Base-by-base conservation (phyloP, 2,888 invertebrate genomes). In the Notodonta ziczac region DNA sequence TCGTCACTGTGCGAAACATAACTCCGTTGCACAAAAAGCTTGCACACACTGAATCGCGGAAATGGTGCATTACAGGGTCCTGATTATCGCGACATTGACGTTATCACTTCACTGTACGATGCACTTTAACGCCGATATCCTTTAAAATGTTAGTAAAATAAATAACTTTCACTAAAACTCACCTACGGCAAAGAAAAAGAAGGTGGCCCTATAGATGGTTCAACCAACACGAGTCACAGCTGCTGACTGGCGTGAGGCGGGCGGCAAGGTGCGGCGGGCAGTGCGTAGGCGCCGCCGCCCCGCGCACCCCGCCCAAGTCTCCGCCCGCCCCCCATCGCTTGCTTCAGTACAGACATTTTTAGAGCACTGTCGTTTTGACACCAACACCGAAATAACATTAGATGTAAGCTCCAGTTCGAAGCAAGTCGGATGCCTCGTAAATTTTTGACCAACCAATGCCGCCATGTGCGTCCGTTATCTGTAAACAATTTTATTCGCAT, bases 171-270 rank as follows among this genome's bases (percentile, higher is more conserved):
- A 85, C 87, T 73, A 79, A 77, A 83, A 93, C 93, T 93, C 92
- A 93, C 93, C 93, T 91, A 93, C 84, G 84, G 83, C 76, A 90
- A 86, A 87, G 88, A 90, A 84, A 92, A 90, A 90, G 89, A 86
- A 83, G 91, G 88, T 90, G 92, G 93, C 93, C 92, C 93, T 92
- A 91, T 80, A 81, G 94, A 93, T 93, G 94, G 96, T 96, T 96
- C 95, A 96, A 94, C 94, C 94, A 92, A 92, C 93, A 91, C 93
- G 92, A 93, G 92, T 80, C 91, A 90, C 94, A 91, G 90, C 87
- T 89, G 91, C 93, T 93, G 93, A 93, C 91, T 92, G 90, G 89
- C 79, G 87, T 81, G 82, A 83, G 84, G 89, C 91, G 92, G 90
- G 91, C 90, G 93, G 92, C 83, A 91, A 91, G 91, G 90, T 83